Conservation (phyloP, 2,888 invertebrate genomes). For the Apamea sordens region DNA sequence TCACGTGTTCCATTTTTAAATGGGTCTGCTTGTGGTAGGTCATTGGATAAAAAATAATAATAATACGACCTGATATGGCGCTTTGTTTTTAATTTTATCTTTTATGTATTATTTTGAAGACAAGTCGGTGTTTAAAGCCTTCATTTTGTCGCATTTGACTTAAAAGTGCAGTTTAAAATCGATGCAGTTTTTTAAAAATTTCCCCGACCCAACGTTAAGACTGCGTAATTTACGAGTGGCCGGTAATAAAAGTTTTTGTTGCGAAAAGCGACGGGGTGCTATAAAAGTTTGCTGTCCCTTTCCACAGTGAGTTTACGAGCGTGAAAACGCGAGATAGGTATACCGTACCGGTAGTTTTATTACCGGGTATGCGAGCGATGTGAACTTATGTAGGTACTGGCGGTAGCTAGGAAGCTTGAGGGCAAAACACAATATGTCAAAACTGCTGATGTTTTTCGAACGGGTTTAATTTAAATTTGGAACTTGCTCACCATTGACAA, state of each 20-base stretch:
- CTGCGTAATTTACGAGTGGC: slow-evolving; percentile 88
- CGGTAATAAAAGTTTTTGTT: slow-evolving; percentile 89
- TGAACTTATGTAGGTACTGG: slow-evolving; percentile 66
- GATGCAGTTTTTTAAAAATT: slow-evolving; percentile 72
- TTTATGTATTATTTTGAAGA: background rate
- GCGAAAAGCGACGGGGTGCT: slow-evolving; percentile 83
- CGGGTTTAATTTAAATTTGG: slow-evolving; percentile 32
- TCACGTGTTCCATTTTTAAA: slow-evolving; percentile 88
- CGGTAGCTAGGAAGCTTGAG: slow-evolving; percentile 64
- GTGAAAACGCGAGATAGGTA: slow-evolving; percentile 86
- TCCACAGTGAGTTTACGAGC: slow-evolving; percentile 83
- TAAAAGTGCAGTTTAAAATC: slow-evolving; percentile 65
- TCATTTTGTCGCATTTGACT: slow-evolving; percentile 15
- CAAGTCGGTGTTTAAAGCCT: background rate
- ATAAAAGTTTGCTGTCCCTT: slow-evolving; percentile 84
- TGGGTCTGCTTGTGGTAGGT: slow-evolving; percentile 88
- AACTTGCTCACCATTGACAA: background rate
- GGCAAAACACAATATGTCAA: slow-evolving; percentile 64
- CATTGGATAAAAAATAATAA: slow-evolving; percentile 76
- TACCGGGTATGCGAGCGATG: slow-evolving; percentile 77
- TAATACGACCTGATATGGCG: slow-evolving; percentile 8
- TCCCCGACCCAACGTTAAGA: slow-evolving; percentile 76
- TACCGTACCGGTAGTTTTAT: slow-evolving; percentile 86
- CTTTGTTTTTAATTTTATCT: background rate
- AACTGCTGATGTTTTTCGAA: slow-evolving; percentile 37